These are phyloP conservation scores for Dasypus novemcinctus DNA, from an alignment of 2,113 vertebrate genomes.

Conservation along the genomic window DNA sequence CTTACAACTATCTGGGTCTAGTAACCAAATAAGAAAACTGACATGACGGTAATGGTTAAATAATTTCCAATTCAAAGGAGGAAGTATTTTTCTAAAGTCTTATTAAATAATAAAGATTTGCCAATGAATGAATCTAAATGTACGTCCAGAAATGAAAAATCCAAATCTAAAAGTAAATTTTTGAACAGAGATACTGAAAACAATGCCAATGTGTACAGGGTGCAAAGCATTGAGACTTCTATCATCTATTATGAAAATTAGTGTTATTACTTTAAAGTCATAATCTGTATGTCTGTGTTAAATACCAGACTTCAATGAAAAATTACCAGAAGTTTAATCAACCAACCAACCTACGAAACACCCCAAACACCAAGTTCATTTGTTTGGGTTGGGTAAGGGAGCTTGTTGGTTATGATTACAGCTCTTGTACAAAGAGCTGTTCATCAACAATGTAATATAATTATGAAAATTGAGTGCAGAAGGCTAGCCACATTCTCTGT, in stretches of 20 bases:
- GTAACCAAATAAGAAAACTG: background rate
- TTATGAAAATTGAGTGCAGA: background rate
- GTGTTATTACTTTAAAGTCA: background rate
- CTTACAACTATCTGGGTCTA: background rate
- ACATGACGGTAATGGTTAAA: background rate
- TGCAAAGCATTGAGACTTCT: background rate
- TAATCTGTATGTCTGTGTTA: background rate
- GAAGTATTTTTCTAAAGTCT: background rate
- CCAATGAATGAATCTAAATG: background rate
- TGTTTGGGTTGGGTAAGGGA: background rate
- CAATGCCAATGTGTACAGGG: background rate
- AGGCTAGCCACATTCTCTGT: background rate
- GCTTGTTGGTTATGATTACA: background rate
- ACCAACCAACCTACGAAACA: background rate
- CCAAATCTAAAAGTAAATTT: background rate
- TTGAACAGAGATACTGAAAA: background rate
- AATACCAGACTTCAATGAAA: background rate
- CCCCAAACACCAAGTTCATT: background rate
- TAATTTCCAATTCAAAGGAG: conserved; percentile 16
- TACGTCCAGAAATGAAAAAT: conserved; percentile 2
- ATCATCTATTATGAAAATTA: background rate
- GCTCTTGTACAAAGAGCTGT: background rate
- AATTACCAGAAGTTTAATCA: conserved; percentile 1
- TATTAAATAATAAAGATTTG: background rate
- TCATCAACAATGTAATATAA: background rate